These are phyloP conservation scores for Delphinus delphis DNA, from an alignment of 2,113 vertebrate species.

Conservation along the genomic window DNA sequence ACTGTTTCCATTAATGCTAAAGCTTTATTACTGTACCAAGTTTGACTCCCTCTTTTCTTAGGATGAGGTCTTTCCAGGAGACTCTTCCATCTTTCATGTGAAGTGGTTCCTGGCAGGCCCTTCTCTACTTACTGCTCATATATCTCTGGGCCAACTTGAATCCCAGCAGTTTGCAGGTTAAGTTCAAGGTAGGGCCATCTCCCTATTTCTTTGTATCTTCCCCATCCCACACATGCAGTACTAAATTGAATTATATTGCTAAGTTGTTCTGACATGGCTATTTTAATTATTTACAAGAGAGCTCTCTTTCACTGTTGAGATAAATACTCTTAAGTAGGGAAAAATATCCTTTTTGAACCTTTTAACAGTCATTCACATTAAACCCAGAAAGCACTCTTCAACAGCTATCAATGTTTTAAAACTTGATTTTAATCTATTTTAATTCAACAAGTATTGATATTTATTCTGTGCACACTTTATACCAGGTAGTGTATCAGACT, in stretches of 20 bases:
- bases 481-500: neutral
- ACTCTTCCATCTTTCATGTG: neutral
- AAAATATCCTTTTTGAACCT: neutral
- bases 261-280: slow-evolving; percentile 10
- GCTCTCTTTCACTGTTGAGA: neutral
- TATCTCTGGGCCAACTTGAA: neutral
- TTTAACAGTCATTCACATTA: neutral
- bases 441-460: neutral
- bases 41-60: neutral
- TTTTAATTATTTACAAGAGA: slow-evolving; percentile 33
- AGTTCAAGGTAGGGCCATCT: neutral
- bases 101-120: neutral
- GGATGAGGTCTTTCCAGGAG: neutral
- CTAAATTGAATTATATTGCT: slow-evolving; percentile 6
- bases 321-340: neutral
- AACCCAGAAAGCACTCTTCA: neutral
- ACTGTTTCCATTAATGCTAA: neutral
- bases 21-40: neutral
- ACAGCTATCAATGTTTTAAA: neutral
- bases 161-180: neutral
- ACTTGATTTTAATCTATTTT: neutral
- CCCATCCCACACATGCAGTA: neutral
- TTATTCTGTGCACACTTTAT: slow-evolving; percentile 17
- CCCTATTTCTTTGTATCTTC: neutral
- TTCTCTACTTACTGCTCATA: neutral